These are phyloP conservation scores for Autographa pulchrina DNA, from an alignment of 2,888 invertebrate genomes.

Conservation along the genomic window DNA sequence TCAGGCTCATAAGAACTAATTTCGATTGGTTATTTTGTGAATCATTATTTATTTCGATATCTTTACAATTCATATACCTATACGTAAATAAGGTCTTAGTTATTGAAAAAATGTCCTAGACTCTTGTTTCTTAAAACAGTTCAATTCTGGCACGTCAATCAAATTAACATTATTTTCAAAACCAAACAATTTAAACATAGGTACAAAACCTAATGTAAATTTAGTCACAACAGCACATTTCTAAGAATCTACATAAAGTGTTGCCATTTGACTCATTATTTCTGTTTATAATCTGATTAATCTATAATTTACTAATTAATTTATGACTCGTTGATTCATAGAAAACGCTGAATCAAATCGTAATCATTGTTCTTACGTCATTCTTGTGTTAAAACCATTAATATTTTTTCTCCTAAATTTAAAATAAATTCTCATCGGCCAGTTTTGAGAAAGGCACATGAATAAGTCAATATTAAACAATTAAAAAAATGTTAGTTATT, in stretches of 20 bases:
- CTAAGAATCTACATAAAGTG: conserved; percentile 8
- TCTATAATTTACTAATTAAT: conserved; percentile 44
- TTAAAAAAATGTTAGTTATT: too few relatives aligned
- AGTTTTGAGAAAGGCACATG: background rate
- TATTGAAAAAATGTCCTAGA: background rate
- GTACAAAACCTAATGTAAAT: too few relatives aligned
- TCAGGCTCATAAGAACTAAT: background rate
- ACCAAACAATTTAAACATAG: background rate
- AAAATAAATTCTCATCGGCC: background rate
- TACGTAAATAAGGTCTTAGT: background rate
- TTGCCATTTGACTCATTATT: conserved; percentile 25
- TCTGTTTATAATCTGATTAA: conserved; percentile 38
- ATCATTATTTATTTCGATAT: background rate
- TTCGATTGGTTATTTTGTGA: background rate
- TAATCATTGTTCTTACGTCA: background rate
- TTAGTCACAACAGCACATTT: background rate
- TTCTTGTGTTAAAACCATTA: background rate
- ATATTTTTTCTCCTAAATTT: background rate
- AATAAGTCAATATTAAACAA: background rate
- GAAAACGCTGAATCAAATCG: background rate
- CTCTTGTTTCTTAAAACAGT: background rate
- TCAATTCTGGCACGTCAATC: background rate
- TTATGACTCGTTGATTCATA: conserved; percentile 28
- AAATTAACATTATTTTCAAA: background rate
- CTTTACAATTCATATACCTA: background rate